phyloP scores from a whole-genome alignment of 2,888 invertebrate genomes.

The Tinea trinotella region DNA sequence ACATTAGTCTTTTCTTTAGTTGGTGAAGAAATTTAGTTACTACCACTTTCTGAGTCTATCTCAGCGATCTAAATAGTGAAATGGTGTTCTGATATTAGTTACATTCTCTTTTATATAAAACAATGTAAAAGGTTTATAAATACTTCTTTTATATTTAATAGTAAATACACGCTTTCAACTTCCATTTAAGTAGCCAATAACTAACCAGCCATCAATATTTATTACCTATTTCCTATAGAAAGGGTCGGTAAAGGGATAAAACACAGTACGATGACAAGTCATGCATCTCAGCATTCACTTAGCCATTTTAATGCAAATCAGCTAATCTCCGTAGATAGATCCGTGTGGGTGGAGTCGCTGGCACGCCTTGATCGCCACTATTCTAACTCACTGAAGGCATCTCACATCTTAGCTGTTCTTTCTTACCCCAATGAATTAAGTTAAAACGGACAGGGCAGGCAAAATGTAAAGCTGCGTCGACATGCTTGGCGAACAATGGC shows the following conservation, averaged over 20 bases:
- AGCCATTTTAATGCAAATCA: constrained; percentile 18
- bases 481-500: too few species aligned
- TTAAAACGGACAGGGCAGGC: neutral
- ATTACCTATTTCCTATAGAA: constrained; percentile 1
- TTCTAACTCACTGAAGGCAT: constrained; percentile 14
- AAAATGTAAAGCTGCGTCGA: constrained; percentile 8
- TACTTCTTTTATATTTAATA: too few species aligned
- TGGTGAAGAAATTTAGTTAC: neutral
- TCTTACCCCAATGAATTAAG: neutral
- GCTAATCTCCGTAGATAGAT: constrained; percentile 17
- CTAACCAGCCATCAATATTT: constrained; percentile 2
- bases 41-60: neutral
- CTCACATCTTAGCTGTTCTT: neutral
- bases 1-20: constrained; percentile 8
- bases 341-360: constrained; percentile 14
- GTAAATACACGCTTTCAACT: too few species aligned
- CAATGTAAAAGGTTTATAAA: too few species aligned
- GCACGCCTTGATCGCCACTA: constrained; percentile 2
- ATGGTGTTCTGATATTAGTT: too few species aligned
- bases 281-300: constrained; percentile 18
- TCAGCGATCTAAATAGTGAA: neutral
- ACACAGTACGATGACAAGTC: constrained; percentile 14
- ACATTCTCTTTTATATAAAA: too few species aligned
- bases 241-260: neutral
- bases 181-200: neutral